Percentiles rank a stretch among this genome's conserved stretches.
phyloP scores from a whole-genome alignment of 2,113 vertebrate genomes.

The Numida meleagris region DNA sequence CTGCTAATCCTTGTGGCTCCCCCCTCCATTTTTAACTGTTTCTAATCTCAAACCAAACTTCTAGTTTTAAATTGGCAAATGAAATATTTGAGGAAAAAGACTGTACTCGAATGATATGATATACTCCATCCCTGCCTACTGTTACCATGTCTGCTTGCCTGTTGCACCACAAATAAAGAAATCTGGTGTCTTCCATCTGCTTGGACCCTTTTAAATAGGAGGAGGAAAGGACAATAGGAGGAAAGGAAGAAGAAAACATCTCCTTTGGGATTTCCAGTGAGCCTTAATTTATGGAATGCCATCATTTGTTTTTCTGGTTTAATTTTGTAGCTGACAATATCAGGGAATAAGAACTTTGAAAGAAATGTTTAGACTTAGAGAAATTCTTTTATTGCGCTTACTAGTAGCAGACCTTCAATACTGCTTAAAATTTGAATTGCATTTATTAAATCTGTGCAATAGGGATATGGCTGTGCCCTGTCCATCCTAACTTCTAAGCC shows the following conservation, averaged over 20 bases:
- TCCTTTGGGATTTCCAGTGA: neutral
- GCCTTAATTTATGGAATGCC: neutral
- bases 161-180: neutral
- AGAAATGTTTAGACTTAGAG: neutral
- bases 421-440: neutral
- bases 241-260: neutral
- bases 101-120: accelerated
- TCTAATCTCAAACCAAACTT: neutral
- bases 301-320: neutral
- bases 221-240: too few relatives aligned
- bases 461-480: neutral
- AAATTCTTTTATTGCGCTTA: neutral
- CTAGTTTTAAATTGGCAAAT: neutral
- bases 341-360: neutral
- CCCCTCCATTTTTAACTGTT: neutral
- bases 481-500: neutral
- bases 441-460: neutral
- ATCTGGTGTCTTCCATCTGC: neutral
- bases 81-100: neutral
- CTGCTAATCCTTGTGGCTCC: neutral
- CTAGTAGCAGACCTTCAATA: neutral
- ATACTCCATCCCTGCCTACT: neutral
- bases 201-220: neutral
- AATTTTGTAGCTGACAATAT: neutral
- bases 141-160: neutral